Percentiles rank a stretch among this genome's conserved stretches.
phyloP scores from a whole-genome alignment of 2,113 vertebrate species.

The Felis chaus region DNA sequence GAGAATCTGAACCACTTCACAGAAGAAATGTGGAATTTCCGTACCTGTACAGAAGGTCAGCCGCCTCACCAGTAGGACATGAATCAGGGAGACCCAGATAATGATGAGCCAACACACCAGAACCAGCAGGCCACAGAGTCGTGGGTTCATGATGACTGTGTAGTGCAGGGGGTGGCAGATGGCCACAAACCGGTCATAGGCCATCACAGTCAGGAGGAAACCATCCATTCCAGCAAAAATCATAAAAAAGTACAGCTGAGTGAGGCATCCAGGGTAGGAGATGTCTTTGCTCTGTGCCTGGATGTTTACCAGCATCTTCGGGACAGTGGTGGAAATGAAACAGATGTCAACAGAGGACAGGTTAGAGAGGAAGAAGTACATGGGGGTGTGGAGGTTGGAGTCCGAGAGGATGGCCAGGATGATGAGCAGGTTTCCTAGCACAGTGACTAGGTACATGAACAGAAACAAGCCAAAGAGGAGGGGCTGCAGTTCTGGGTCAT shows the following conservation, averaged over 20 bases:
- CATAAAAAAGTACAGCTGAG: conserved; percentile 5
- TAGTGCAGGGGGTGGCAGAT: conserved; percentile 17
- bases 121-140: background rate
- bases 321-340: background rate
- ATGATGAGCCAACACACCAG: background rate
- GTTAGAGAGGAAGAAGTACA: conserved; percentile 37
- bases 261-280: background rate
- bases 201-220: background rate
- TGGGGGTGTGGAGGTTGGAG: background rate
- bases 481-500: background rate
- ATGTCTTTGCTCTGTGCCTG: background rate
- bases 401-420: background rate
- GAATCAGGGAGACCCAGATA: background rate
- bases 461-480: background rate
- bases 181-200: conserved; percentile 26
- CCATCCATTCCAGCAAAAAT: conserved; percentile 22
- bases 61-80: background rate
- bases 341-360: background rate
- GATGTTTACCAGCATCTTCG: background rate
- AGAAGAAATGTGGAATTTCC: conserved; percentile 33
- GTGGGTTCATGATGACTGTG: background rate
- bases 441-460: background rate
- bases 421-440: conserved; percentile 29
- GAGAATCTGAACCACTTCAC: background rate
- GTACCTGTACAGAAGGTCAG: background rate